Evolutionary conservation across 2,888 invertebrate species (phyloP).

Genomic region (Criorhina ranunculi): DNA sequence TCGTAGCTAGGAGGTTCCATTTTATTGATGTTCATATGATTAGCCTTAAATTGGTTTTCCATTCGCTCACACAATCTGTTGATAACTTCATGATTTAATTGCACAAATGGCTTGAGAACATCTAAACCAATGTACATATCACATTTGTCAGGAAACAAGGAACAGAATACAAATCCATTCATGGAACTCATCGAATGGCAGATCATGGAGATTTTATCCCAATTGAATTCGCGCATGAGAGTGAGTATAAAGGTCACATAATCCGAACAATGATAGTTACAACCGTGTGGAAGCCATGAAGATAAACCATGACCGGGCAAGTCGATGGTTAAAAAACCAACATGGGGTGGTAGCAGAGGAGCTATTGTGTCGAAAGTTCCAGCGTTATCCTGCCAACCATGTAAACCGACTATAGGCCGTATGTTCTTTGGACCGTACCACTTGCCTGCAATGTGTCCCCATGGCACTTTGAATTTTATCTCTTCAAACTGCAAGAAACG

Average conservation of each 20-base stretch:
- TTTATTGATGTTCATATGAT: slow-evolving; percentile 81
- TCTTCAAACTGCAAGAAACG: slow-evolving; percentile 85
- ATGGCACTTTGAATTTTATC: slow-evolving; percentile 88
- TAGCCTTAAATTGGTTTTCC: slow-evolving; percentile 84
- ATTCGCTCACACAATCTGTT: slow-evolving; percentile 83
- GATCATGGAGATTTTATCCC: slow-evolving; percentile 89
- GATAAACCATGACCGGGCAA: slow-evolving; percentile 90
- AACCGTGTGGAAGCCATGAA: slow-evolving; percentile 88
- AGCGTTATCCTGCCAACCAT: slow-evolving; percentile 92
- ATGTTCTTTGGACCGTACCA: slow-evolving; percentile 89
- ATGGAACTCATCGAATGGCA: slow-evolving; percentile 89
- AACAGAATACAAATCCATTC: slow-evolving; percentile 86
- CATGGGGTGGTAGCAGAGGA: slow-evolving; percentile 86
- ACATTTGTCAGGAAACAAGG: slow-evolving; percentile 87
- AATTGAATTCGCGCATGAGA: slow-evolving; percentile 88
- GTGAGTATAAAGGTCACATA: slow-evolving; percentile 85
- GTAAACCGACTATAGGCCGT: slow-evolving; percentile 89
- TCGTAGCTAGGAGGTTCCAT: slow-evolving; percentile 87
- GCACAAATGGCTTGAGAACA: slow-evolving; percentile 81
- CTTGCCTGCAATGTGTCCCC: slow-evolving; percentile 89
- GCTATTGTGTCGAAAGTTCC: slow-evolving; percentile 89
- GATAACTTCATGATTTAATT: slow-evolving; percentile 77
- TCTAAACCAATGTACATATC: slow-evolving; percentile 83
- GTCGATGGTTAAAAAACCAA: slow-evolving; percentile 87
- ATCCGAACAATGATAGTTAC: slow-evolving; percentile 84